Evolutionary conservation across 2,113 vertebrate species (phyloP).

Genomic region (Aphyosemion australe): DNA sequence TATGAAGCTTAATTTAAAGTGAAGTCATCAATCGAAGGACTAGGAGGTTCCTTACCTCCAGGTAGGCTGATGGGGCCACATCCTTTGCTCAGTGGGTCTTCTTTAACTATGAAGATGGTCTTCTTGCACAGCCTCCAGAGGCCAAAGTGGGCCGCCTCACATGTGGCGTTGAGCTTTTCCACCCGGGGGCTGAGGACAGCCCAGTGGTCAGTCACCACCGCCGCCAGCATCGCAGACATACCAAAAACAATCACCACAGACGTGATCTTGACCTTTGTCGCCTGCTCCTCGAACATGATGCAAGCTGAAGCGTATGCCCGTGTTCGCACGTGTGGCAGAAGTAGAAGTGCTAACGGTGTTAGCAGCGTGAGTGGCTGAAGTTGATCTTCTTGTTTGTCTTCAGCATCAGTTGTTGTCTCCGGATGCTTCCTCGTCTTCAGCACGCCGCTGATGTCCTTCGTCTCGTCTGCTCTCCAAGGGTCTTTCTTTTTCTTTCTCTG

Average conservation of each 20-base stretch:
- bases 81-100: constrained; percentile 76
- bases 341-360: constrained; percentile 2
- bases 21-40: neutral
- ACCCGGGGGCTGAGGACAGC: constrained; percentile 90
- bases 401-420: constrained; percentile 22
- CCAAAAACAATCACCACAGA: constrained; percentile 88
- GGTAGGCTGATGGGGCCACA: constrained; percentile 88
- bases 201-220: constrained; percentile 94
- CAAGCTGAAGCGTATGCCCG: neutral
- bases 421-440: constrained; percentile 38
- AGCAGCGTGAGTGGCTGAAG: constrained; percentile 7
- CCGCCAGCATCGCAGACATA: constrained; percentile 84
- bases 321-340: constrained; percentile 3
- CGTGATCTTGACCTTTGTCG: constrained; percentile 87
- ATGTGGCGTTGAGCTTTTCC: constrained; percentile 82
- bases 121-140: constrained; percentile 95
- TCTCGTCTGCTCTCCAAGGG: constrained; percentile 44
- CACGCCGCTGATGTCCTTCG: constrained; percentile 38
- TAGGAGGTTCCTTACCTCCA: constrained; percentile 84
- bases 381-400: constrained; percentile 14
- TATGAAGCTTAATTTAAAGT: too few relatives aligned
- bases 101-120: constrained; percentile 76
- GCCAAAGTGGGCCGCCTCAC: constrained; percentile 92
- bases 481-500: constrained; percentile 61
- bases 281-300: constrained; percentile 84